A percentile compares a stretch with the other conserved stretches of the same genome.
Conservation (phyloP, 2,888 invertebrate species). For the Sialis fuliginosa region DNA sequence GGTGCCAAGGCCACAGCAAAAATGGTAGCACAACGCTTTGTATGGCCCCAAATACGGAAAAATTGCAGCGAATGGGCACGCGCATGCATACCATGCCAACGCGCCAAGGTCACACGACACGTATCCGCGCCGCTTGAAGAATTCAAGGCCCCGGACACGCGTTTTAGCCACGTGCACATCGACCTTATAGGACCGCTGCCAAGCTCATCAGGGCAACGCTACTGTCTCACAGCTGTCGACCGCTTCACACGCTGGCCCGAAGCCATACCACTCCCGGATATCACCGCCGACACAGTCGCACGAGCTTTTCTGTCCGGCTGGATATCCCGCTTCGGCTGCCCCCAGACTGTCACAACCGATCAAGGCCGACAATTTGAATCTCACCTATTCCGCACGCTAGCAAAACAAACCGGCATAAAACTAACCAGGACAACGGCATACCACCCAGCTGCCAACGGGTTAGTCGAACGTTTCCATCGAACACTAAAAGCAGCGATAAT, state of each 20-base stretch:
- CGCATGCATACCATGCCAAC: conserved; percentile 11
- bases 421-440: conserved; percentile 9
- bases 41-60: conserved; percentile 12
- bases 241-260: no score
- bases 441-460: conserved; percentile 13
- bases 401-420: conserved; percentile 8
- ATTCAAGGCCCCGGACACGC: not conserved
- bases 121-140: conserved; percentile 1
- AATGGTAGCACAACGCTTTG: conserved; percentile 8
- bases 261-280: conserved; percentile 12
- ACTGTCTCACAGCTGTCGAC: no score
- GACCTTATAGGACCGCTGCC: no score
- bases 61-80: conserved; percentile 9
- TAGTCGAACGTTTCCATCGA: conserved; percentile 14
- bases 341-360: conserved; percentile 10
- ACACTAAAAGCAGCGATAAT: no score
- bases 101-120: conserved; percentile 9
- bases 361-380: conserved; percentile 13
- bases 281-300: conserved; percentile 12
- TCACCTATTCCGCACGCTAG: conserved; percentile 8
- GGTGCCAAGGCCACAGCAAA: conserved; percentile 7
- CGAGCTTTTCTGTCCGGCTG: conserved; percentile 11
- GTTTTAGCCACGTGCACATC: no score
- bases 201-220: no score
- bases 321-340: conserved; percentile 13